A percentile compares a stretch with the other conserved stretches of the same genome.
These are phyloP conservation scores for Hyles lineata DNA, from an alignment of 2,888 invertebrate species.

Conservation along the genomic window DNA sequence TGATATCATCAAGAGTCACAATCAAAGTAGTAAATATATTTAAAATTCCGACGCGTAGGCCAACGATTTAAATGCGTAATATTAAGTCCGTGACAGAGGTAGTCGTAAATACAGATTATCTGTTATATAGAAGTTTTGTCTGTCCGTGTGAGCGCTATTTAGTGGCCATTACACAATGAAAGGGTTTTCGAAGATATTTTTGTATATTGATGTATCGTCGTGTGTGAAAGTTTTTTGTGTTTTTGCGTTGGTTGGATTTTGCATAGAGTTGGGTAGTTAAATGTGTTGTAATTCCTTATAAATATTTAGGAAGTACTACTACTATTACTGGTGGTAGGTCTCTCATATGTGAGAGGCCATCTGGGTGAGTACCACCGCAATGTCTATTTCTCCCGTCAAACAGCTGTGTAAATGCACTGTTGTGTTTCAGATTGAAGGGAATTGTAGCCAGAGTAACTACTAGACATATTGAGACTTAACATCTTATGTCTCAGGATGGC, in stretches of 20 bases:
- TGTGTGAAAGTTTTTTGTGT: not conserved
- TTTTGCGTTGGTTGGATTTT: not conserved
- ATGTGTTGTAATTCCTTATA: no score
- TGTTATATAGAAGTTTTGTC: slow-evolving; percentile 31
- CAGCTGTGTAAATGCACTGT: no score
- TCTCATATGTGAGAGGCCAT: no score
- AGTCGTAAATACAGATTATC: slow-evolving; percentile 43
- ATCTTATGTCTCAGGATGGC: no score
- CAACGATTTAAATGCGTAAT: slow-evolving; percentile 16
- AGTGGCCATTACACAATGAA: slow-evolving; percentile 11
- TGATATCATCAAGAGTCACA: slow-evolving; percentile 18
- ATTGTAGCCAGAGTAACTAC: no score
- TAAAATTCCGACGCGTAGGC: slow-evolving; percentile 20
- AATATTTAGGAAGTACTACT: no score
- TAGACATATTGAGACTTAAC: no score
- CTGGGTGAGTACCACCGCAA: no score
- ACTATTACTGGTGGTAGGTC: no score
- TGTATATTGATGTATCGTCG: slow-evolving; percentile 13
- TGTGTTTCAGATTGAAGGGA: no score
- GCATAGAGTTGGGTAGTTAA: no score
- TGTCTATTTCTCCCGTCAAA: no score
- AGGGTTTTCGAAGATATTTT: slow-evolving; percentile 9
- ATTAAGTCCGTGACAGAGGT: slow-evolving; percentile 35
- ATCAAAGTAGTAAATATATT: slow-evolving; percentile 18
- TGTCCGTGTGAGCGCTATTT: slow-evolving; percentile 24